These are phyloP conservation scores for Sphaerodactylus townsendi DNA, from an alignment of 2,113 vertebrate species.

Conservation along the genomic window DNA sequence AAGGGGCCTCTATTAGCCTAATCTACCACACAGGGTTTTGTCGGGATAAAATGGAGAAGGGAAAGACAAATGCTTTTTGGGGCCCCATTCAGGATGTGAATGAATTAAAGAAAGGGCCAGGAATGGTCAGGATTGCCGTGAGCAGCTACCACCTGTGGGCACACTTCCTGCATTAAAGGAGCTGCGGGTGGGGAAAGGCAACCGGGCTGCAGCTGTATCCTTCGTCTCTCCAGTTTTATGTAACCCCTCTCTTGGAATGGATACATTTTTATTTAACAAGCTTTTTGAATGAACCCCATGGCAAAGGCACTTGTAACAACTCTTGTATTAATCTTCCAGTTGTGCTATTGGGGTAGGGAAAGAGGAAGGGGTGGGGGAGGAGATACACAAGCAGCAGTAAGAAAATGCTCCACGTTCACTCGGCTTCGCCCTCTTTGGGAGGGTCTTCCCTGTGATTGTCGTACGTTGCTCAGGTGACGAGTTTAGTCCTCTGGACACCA, in stretches of 20 bases:
- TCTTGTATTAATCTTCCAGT: conserved; percentile 18
- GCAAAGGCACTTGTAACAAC: conserved; percentile 3
- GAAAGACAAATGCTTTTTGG: too few species aligned
- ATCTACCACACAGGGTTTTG: too few species aligned
- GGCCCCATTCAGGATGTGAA: too few species aligned
- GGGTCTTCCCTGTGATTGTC: conserved; percentile 2
- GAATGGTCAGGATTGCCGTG: not conserved
- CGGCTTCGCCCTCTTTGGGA: not conserved
- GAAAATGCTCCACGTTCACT: not conserved
- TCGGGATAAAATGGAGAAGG: too few species aligned
- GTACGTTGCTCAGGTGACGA: not conserved
- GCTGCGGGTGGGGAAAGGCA: not conserved
- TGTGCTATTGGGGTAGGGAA: conserved; percentile 12
- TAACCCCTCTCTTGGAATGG: not conserved
- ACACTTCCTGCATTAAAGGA: not conserved
- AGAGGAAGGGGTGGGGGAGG: not conserved
- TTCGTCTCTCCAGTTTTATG: not conserved
- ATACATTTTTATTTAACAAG: not conserved
- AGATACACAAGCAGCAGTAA: conserved; percentile 13
- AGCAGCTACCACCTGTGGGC: not conserved
- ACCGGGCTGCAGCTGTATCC: not conserved
- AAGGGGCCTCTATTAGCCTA: too few species aligned
- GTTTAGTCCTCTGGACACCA: not conserved
- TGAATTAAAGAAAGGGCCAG: too few species aligned
- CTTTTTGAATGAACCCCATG: conserved; percentile 1